Evolutionary conservation across 1,140 invertebrate species (phyloP).

Genomic region (Pomacea maculata): DNA sequence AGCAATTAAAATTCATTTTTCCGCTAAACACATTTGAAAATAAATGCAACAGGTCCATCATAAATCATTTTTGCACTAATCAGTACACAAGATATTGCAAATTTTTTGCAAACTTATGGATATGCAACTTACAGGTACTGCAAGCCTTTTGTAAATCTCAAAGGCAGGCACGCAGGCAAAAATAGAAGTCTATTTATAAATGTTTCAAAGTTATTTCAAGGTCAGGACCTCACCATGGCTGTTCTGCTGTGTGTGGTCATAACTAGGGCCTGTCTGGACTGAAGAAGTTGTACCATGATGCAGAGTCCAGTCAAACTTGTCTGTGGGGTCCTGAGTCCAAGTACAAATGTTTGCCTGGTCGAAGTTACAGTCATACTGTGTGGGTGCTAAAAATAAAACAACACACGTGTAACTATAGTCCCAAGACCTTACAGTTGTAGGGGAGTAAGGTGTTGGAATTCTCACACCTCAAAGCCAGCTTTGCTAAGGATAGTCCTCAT

Average conservation of each 20-base stretch:
- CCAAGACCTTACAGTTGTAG: too few relatives aligned
- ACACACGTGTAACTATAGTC: neutral
- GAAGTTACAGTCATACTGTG: conserved; percentile 49
- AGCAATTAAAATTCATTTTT: too few relatives aligned
- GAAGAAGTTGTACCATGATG: conserved; percentile 57
- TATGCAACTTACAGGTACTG: neutral
- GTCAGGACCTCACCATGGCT: conserved; percentile 32
- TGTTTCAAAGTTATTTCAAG: neutral
- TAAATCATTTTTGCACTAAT: too few relatives aligned
- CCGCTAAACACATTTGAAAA: too few relatives aligned
- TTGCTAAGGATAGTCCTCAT: too few relatives aligned
- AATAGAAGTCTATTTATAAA: neutral
- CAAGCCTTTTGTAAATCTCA: conserved; percentile 1
- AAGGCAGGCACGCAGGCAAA: neutral
- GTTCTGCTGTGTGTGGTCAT: conserved; percentile 43
- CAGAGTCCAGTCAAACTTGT: conserved; percentile 57
- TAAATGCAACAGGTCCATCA: too few relatives aligned
- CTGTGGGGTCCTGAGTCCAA: conserved; percentile 47
- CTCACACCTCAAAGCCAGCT: too few relatives aligned
- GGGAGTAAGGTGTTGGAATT: too few relatives aligned
- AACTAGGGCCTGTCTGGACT: conserved; percentile 45
- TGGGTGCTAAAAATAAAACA: conserved; percentile 39
- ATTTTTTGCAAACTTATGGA: too few relatives aligned
- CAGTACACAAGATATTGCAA: too few relatives aligned
- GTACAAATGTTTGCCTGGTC: conserved; percentile 45